phyloP scores from a whole-genome alignment of 1,140 invertebrate species.

The Centruroides vittatus region DNA sequence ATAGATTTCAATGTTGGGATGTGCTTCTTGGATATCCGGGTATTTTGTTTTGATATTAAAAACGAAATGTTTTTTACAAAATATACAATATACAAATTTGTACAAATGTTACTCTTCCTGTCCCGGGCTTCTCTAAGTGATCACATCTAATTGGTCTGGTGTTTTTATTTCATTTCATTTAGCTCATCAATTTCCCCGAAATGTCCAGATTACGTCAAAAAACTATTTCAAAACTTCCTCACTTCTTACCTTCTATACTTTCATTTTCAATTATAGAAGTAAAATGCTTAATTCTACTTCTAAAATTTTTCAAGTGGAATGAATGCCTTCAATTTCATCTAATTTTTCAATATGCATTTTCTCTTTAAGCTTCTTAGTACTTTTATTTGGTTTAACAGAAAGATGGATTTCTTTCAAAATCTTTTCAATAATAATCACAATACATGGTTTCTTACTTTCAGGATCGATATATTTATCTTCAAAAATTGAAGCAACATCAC shows the following conservation, averaged over 20 bases:
- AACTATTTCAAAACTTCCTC: conserved; percentile 53
- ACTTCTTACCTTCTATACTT: conserved; percentile 36
- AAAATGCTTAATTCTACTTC: conserved; percentile 55
- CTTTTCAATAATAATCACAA: conserved; percentile 95
- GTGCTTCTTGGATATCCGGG: too few relatives aligned
- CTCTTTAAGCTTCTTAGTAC: conserved; percentile 71
- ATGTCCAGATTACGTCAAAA: conserved; percentile 83
- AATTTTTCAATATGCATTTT: conserved; percentile 76
- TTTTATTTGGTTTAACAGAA: conserved; percentile 87
- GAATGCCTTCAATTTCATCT: conserved; percentile 75
- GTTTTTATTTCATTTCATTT: conserved; percentile 66
- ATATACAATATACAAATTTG: background rate
- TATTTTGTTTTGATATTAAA: too few relatives aligned
- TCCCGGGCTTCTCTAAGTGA: conserved; percentile 82
- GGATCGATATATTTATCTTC: conserved; percentile 95
- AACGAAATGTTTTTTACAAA: too few relatives aligned
- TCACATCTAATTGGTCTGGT: conserved; percentile 64
- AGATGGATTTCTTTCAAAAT: conserved; percentile 94
- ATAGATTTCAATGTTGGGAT: too few relatives aligned
- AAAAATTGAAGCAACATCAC: conserved; percentile 86
- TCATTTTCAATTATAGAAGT: conserved; percentile 62
- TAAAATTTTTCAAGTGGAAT: conserved; percentile 51
- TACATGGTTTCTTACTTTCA: conserved; percentile 88
- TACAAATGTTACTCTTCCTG: conserved; percentile 36
- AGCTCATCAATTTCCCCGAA: conserved; percentile 77